Percentiles rank a stretch among this genome's conserved stretches.
phyloP scores from a whole-genome alignment of 2,113 vertebrate genomes.

The Elaphurus davidianus region DNA sequence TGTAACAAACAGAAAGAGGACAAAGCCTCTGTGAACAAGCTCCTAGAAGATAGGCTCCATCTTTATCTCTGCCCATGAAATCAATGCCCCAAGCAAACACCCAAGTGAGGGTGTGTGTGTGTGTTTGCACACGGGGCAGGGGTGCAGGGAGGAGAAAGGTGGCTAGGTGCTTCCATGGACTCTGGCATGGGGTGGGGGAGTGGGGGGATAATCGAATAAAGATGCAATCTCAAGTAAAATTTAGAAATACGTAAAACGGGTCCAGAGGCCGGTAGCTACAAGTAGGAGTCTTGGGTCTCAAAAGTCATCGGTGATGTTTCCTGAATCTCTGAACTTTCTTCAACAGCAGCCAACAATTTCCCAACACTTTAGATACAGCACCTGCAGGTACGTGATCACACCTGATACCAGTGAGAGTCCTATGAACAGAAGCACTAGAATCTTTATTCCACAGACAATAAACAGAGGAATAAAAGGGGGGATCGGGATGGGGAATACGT shows the following conservation, averaged over 20 bases:
- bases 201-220: not conserved
- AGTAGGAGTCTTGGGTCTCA: not conserved
- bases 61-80: not conserved
- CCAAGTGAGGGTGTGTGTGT: not conserved
- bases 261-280: not conserved
- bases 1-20: not conserved
- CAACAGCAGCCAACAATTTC: not conserved
- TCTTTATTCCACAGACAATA: not conserved
- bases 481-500: no score
- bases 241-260: not conserved
- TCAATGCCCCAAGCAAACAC: not conserved
- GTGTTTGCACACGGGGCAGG: fast-evolving
- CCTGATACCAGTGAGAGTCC: not conserved
- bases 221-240: not conserved
- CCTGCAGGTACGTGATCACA: fast-evolving
- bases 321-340: not conserved
- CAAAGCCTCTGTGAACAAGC: not conserved
- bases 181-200: not conserved
- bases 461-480: not conserved
- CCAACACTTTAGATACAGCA: fast-evolving
- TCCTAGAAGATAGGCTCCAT: not conserved
- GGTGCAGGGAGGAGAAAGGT: not conserved
- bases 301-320: not conserved
- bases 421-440: not conserved
- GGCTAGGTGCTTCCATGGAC: not conserved